Evolutionary conservation across 2,113 vertebrate species (phyloP), one percentile per base, ranked within the genome.

Genomic region (Axis porcinus): DNA sequence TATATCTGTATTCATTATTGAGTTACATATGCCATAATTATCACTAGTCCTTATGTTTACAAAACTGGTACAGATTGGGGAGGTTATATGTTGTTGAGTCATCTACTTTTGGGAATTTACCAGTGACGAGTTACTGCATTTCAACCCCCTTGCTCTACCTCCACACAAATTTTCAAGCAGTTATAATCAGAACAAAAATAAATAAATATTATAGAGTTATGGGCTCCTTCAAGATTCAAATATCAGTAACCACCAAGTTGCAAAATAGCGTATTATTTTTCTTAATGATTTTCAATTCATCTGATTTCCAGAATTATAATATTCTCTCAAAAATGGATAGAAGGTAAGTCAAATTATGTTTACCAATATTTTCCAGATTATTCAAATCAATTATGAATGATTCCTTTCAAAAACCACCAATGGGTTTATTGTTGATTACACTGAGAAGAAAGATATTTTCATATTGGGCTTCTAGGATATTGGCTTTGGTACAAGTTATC

Each of bases 61-160:
- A 78, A 94, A 95, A 93, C 95, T 82, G 54, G 70, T 94, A 85
- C 60, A 96, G 82, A 91, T 79, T 94, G 91, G 70, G 19, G 11
- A 94, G 62, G n/a, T 89, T 92, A 58, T 78, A 40, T 58, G 36
- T 79, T 70, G 86, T 1, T 95, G 96, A 96, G 60, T 94, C 90
- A 97, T 88, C 27, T 45, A 79, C 40, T 97, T 74, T 96, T 94
- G 54, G 84, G 91, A 97, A 88, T 88, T 97, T 95, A 92, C 55
- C 81, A 97, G 40, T 89, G 88, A 92, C 7, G 88, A 52, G 64
- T 95, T 79, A 92, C 21, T 82, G 27, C 30, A 62, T 6, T 95
- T 94, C 58, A 96, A 82, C 14, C 7, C 33, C 13, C 47, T 67
- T 89, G 30, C 27, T 92, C 30, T 96, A 79, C 78, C 52, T 89